These are phyloP conservation scores for Drosophila santomea DNA, from an alignment of 1,140 invertebrate species.

Conservation along the genomic window DNA sequence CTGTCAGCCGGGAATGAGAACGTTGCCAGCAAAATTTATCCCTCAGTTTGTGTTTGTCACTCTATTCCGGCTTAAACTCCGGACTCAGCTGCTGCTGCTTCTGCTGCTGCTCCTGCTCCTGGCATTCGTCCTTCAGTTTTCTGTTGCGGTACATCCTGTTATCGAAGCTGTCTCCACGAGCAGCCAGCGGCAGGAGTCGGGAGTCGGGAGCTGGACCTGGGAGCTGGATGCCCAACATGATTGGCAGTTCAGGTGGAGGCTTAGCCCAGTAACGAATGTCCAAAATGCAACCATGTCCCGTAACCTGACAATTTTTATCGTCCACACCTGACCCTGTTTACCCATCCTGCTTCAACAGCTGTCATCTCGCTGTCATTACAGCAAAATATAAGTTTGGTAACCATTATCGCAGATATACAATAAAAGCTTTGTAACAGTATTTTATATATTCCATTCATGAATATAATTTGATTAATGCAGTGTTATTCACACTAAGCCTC, in stretches of 20 bases:
- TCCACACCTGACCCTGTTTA: conserved; percentile 20
- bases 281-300: conserved; percentile 53
- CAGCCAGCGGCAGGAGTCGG: background rate
- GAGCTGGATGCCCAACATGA: conserved; percentile 42
- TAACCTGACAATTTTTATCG: conserved; percentile 37
- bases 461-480: no score
- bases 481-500: no score
- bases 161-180: conserved; percentile 63
- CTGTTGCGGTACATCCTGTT: conserved; percentile 64
- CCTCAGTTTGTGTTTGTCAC: conserved; percentile 78
- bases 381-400: background rate
- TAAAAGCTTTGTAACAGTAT: no score
- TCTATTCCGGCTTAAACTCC: conserved; percentile 40
- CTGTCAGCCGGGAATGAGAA: conserved; percentile 52
- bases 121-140: conserved; percentile 16
- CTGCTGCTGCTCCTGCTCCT: conserved; percentile 14
- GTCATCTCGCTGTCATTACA: conserved; percentile 31
- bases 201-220: background rate
- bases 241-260: conserved; percentile 75
- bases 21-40: conserved; percentile 61
- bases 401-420: background rate
- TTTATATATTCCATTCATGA: no score
- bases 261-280: conserved; percentile 26
- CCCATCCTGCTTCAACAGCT: conserved; percentile 28
- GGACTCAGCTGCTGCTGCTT: conserved; percentile 13